Base-by-base conservation (phyloP, 2,888 invertebrate species). In the Philereme transversata region DNA sequence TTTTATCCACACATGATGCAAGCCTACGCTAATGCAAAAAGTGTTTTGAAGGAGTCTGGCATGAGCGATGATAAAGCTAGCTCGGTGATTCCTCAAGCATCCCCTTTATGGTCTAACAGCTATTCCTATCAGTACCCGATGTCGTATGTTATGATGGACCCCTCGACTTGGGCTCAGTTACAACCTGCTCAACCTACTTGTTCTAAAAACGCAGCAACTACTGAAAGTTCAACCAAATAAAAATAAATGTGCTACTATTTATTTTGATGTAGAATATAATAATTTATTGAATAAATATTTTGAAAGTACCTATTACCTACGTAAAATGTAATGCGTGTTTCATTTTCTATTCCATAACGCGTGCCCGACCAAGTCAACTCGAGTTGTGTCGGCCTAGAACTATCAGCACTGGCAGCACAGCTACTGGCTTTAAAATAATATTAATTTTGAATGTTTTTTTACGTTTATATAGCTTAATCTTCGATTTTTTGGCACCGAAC, bases 1-100 rank as follows among this genome's bases (percentile, higher is more conserved):
- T 86, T 87, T 60, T 91, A 91, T 68, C 88, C 91, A 0, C 88
- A 88, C 64, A 82, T 91, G 79, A 76, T 87, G 79, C 76, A 88
- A 9, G 83, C 88, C 4, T 84, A 88, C 53, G 72, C 87, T 4
- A 87, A 81, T 51, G 83, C 87, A 22, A 78, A 86, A 71, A 83
- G 78, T 11, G 70, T 81, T 41, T 66, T 83, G 4, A 88, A 86
- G 65, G 89, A 85, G 34, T 74, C 77, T 6, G 83, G 83, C 9
- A 67, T 76, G 22, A 82, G 70, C 62, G 86, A 86, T 11, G 85
- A 85, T 9, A 73, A 76, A 2, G 77, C 72, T 33, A 72, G 67
- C 52, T 63, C 82, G 6, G 72, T 73, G 4, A 67, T 80, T 61
- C 60, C 79, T 5, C 76, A 80, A 48, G 50, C 79, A 46, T 67